phyloP scores from a whole-genome alignment of 1,140 invertebrate genomes.

The Schlechtendalia chinensis region DNA sequence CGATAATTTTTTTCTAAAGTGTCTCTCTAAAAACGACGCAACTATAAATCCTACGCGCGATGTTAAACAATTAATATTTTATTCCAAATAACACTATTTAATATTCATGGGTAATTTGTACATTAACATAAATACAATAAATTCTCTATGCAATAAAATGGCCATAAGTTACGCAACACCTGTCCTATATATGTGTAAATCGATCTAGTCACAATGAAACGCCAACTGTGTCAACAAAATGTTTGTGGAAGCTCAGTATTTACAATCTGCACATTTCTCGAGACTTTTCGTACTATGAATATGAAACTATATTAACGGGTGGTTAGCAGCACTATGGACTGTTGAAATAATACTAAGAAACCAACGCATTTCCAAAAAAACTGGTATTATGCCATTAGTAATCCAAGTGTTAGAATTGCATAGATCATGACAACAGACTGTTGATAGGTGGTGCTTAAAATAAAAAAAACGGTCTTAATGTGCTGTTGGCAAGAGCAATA shows the following conservation, averaged over 20 bases:
- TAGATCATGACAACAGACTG: background rate
- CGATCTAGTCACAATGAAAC: constrained; percentile 16
- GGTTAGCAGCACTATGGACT: background rate
- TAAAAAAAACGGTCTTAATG: constrained; percentile 23
- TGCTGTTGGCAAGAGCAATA: constrained; percentile 36
- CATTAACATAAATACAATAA: background rate
- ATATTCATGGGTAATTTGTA: constrained; percentile 27
- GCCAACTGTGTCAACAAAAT: constrained; percentile 37
- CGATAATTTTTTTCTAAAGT: background rate
- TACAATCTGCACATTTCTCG: constrained; percentile 31
- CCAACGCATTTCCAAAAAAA: background rate
- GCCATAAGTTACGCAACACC: background rate
- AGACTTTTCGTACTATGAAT: constrained; percentile 5
- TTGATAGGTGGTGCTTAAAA: constrained; percentile 33
- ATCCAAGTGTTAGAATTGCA: background rate
- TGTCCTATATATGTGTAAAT: constrained; percentile 37
- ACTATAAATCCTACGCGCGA: too few relatives aligned
- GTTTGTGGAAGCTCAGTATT: constrained; percentile 4
- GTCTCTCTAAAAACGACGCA: background rate
- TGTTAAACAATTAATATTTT: too few relatives aligned
- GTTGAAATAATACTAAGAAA: background rate
- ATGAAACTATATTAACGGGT: background rate
- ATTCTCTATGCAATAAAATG: background rate
- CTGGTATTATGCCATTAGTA: background rate
- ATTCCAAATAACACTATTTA: background rate